Evolutionary conservation across 2,113 vertebrate genomes (phyloP), one percentile per base, ranked within the genome.

Genomic region (Prionailurus viverrinus): DNA sequence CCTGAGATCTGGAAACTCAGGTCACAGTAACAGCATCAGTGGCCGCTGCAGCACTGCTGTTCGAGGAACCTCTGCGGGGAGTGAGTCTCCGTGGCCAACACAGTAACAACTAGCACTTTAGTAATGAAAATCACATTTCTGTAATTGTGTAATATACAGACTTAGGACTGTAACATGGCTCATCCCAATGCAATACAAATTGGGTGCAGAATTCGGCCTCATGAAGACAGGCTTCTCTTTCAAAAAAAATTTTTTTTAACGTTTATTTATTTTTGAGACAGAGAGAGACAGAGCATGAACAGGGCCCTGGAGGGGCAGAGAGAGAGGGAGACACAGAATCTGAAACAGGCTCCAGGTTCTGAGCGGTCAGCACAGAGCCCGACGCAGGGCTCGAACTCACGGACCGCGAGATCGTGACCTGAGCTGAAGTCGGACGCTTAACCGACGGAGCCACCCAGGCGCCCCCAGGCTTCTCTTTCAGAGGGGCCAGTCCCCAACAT

Each of bases 61-160:
- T 1, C 27, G n/a, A 96, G n/a, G 65, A 88, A 97, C 97, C 96
- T 96, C 97, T 98, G 98, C 14, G 6, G 83, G 61, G 80, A 68
- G 86, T 16, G 27, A 63, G 74, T 14, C 74, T 31, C 74, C 74
- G 29, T 15, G 97, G 95, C 85, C 97, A 61, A 83, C 61, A 69
- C 85, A 96, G 66, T 55, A 86, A 74, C 96, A 94, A 95, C 97
- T 81, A 81, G 89, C 27, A n/a, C 97, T 97, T 97, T 97, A 97
- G 97, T 96, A 97, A 98, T 97, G 94, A 91, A 97, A 98, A 93
- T 97, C 98, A 98, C 88, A 91, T 98, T 97, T 91, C 90, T 48
- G 14, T 94, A 95, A 98, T 91, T 96, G 94, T 74, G 21, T 92
- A 84, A 96, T 85, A 63, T 48, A 45, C 18, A 92, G 97, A 74